Percentiles rank a stretch among this genome's conserved stretches.
phyloP scores from a whole-genome alignment of 2,113 vertebrate species.

The Promerops cafer region DNA sequence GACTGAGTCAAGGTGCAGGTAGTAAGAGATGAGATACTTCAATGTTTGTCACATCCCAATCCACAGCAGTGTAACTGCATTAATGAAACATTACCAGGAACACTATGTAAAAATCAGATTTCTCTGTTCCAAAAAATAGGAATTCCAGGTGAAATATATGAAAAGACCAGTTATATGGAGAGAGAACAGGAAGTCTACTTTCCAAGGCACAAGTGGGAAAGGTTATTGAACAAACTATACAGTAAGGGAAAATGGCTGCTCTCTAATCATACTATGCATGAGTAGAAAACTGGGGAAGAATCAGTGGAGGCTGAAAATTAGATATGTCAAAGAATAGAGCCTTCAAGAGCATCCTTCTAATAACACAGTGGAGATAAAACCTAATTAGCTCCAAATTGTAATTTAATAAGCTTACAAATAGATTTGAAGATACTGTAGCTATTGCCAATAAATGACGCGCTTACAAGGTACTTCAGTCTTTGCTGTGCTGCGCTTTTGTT shows the following conservation, averaged over 20 bases:
- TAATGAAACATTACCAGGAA: neutral
- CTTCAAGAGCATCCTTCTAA: neutral
- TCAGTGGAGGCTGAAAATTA: neutral
- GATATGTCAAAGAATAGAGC: neutral
- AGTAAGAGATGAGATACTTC: neutral
- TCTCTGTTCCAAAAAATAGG: neutral
- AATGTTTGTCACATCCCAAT: neutral
- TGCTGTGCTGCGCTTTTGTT: neutral
- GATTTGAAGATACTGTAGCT: neutral
- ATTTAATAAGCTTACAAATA: neutral
- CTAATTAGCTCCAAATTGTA: neutral
- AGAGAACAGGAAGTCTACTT: neutral
- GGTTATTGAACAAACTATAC: neutral
- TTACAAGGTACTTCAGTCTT: neutral
- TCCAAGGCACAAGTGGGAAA: neutral
- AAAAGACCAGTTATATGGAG: neutral
- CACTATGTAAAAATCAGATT: neutral
- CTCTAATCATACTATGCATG: neutral
- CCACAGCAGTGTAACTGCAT: neutral
- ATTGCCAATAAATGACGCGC: neutral
- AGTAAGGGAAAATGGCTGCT: neutral
- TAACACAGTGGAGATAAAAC: neutral
- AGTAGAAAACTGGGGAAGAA: neutral
- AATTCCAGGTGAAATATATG: neutral
- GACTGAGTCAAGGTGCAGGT: neutral